phyloP scores from a whole-genome alignment of 2,888 invertebrate species.

The Parascotia fuliginaria region DNA sequence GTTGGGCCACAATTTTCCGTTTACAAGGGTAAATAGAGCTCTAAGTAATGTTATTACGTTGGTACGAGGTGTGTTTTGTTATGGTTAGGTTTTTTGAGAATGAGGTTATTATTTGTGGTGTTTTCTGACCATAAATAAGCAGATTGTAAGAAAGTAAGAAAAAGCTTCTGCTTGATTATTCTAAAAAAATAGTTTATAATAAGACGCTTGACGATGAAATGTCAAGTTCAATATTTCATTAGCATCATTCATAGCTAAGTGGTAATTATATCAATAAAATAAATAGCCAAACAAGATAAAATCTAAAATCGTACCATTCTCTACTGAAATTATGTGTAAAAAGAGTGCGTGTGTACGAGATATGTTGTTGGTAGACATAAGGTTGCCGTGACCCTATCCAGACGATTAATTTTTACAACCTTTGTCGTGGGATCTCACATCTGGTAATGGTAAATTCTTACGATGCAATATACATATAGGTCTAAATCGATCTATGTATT shows the following conservation, averaged over 20 bases:
- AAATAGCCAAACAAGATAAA: no score
- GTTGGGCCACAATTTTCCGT: constrained; percentile 21
- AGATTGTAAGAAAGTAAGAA: no score
- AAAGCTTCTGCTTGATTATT: no score
- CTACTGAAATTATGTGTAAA: background rate
- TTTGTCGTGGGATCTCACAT: constrained; percentile 33
- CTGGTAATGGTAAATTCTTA: constrained; percentile 16
- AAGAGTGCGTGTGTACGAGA: background rate
- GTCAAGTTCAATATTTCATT: no score
- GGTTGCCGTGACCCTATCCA: constrained; percentile 30
- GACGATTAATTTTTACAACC: constrained; percentile 43
- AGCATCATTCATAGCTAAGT: no score
- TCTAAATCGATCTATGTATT: no score
- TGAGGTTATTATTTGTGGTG: background rate
- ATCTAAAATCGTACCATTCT: background rate
- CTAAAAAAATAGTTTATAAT: no score
- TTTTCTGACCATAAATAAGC: background rate
- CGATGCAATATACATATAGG: background rate
- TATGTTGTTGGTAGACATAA: constrained; percentile 6
- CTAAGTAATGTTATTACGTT: constrained; percentile 14
- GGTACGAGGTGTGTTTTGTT: background rate
- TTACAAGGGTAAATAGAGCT: constrained; percentile 22
- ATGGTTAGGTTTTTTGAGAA: constrained; percentile 1
- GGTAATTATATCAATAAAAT: no score
- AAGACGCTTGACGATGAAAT: no score